Base-by-base conservation (phyloP, 2,113 vertebrate genomes). In the Panthera leo region DNA sequence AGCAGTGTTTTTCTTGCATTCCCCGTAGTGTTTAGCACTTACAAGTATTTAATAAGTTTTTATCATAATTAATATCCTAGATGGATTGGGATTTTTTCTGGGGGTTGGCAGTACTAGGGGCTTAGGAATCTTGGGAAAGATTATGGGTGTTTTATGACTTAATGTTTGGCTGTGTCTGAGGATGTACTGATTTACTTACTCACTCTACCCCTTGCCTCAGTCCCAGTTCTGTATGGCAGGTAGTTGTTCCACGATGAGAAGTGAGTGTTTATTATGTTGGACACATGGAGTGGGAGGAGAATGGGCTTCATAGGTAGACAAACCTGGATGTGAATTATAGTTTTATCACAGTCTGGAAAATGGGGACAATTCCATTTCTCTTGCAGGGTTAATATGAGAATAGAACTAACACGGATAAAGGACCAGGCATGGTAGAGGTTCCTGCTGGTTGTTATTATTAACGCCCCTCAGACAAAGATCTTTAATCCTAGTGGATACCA, bases 1-100 rank as follows among this genome's bases (percentile, higher is more conserved):
- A 71, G 71, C 71, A 79, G 7, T 90, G 58, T 90, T 96, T 92
- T 93, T 94, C 75, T 87, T 85, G 53, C 90, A 61, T 75, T 98
- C 71, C 96, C 97, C 68, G 31, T 83, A 83, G 87, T 82, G 34
- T 76, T 94, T 91, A 39, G 45, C 80, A 94, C 84, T 94, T 97
- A 85, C 94, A 90, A 97, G 75, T 91, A 61, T 88, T 97, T 96
- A 97, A 97, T 97, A 97, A 90, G 94, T 96, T 96, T 95, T 96
- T 97, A 91, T 96, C 76, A 95, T 97, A 96, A 97, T 97, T 97
- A 97, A 97, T 95, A 96, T 93, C 95, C 94, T 94, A 84, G 85
- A 68, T 65, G 90, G 68, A 51, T 96, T 97, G 92, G 23, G 42
- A 51, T 95, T 97, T 97, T 48, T 89, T 53, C 42, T 83, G 29